These are phyloP conservation scores for Agriopis aurantiaria DNA, from an alignment of 2,888 invertebrate species.

Conservation along the genomic window DNA sequence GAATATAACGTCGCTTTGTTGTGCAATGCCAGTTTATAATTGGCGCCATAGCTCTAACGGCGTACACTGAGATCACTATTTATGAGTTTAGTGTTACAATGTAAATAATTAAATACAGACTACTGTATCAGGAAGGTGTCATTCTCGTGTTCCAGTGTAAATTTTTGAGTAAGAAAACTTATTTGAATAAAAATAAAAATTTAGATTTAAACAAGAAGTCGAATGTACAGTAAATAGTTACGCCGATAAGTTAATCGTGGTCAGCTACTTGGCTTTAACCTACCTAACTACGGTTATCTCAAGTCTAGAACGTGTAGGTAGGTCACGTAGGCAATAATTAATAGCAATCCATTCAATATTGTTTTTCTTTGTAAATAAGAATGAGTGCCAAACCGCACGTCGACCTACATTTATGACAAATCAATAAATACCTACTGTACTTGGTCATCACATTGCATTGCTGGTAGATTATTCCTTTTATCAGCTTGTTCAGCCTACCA, in stretches of 20 bases:
- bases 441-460: slow-evolving; percentile 12
- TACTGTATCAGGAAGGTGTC: neutral
- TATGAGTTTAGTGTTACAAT: slow-evolving; percentile 15
- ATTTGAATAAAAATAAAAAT: neutral
- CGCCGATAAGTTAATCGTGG: neutral
- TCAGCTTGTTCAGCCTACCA: neutral
- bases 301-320: slow-evolving; percentile 70
- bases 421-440: neutral
- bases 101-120: neutral
- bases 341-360: slow-evolving; percentile 38
- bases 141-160: too few species aligned
- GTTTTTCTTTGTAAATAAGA: slow-evolving; percentile 36
- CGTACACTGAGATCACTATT: slow-evolving; percentile 5
- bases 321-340: slow-evolving; percentile 72
- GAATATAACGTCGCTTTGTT: slow-evolving; percentile 62
- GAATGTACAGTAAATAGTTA: neutral
- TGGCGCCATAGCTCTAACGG: neutral
- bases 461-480: slow-evolving; percentile 1
- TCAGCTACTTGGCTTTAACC: slow-evolving; percentile 45
- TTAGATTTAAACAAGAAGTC: neutral
- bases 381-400: slow-evolving; percentile 39
- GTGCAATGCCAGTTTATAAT: slow-evolving; percentile 51
- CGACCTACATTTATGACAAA: slow-evolving; percentile 38
- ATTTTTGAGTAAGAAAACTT: too few species aligned
- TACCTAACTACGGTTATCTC: slow-evolving; percentile 50